Percentiles rank a stretch among this genome's conserved stretches.
phyloP scores from a whole-genome alignment of 2,888 invertebrate genomes.

The Saturnia japonica region DNA sequence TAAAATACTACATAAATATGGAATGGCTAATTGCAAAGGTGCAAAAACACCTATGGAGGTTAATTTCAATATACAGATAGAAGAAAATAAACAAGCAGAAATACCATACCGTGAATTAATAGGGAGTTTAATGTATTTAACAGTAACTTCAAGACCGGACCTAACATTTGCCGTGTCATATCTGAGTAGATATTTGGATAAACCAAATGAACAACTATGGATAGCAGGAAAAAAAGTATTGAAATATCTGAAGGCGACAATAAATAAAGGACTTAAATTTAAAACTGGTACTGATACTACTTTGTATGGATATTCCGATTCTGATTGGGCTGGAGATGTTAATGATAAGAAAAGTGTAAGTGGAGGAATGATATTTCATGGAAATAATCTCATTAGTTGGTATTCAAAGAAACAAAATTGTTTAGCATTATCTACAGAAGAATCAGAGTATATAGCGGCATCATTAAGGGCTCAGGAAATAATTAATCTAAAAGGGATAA shows the following conservation, averaged over 20 bases:
- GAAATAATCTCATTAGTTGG: conserved; percentile 1
- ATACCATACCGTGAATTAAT: conserved; percentile 22
- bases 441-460: conserved; percentile 6
- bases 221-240: conserved; percentile 15
- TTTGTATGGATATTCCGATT: conserved; percentile 23
- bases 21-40: conserved; percentile 23
- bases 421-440: not conserved
- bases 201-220: conserved; percentile 17
- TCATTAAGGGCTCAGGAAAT: not conserved
- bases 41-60: conserved; percentile 22
- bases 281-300: conserved; percentile 17
- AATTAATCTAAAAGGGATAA: too few relatives aligned
- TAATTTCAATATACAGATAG: conserved; percentile 12
- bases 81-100: conserved; percentile 6
- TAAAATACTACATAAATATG: conserved; percentile 21
- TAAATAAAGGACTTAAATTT: conserved; percentile 21
- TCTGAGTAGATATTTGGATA: conserved; percentile 19
- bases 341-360: conserved; percentile 4
- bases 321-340: conserved; percentile 23
- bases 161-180: conserved; percentile 21
- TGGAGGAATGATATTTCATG: not conserved
- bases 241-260: conserved; percentile 5
- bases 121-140: too few relatives aligned
- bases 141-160: too few relatives aligned
- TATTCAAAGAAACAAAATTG: conserved; percentile 10